phyloP scores from a whole-genome alignment of 2,888 invertebrate genomes.

The Papilio gigon region DNA sequence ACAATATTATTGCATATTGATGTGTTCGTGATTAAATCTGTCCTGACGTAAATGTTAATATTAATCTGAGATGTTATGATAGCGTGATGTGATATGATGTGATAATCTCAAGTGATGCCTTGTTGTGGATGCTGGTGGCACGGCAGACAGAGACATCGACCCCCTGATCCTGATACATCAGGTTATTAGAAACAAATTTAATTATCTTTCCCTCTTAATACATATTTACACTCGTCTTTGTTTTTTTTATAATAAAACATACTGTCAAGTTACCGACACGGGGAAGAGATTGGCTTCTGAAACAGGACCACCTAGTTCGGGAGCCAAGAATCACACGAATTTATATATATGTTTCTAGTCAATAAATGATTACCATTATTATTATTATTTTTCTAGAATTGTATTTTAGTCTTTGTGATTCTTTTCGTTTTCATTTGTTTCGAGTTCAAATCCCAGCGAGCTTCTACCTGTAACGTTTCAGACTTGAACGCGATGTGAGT shows the following conservation, averaged over 20 bases:
- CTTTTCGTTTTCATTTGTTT: not conserved
- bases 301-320: too few species aligned
- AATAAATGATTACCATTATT: too few species aligned
- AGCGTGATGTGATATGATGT: constrained; percentile 36
- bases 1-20: constrained; percentile 16
- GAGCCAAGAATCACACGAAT: too few species aligned
- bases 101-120: constrained; percentile 60
- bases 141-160: constrained; percentile 77
- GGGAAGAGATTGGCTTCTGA: too few species aligned
- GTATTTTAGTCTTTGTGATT: not conserved
- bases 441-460: not conserved
- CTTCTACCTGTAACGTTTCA: constrained; percentile 3
- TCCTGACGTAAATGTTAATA: not conserved
- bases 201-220: too few species aligned
- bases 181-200: constrained; percentile 57
- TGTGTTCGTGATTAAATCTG: not conserved
- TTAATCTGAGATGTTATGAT: not conserved
- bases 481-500: constrained; percentile 1
- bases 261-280: too few species aligned
- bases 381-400: not conserved
- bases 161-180: constrained; percentile 66
- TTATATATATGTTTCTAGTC: too few species aligned
- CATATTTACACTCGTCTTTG: too few species aligned
- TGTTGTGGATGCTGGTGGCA: constrained; percentile 81
- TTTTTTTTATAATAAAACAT: too few species aligned